A percentile compares a stretch with the other conserved stretches of the same genome.
phyloP scores from a whole-genome alignment of 2,888 invertebrate species.

The Caenorhabditis sp. region DNA sequence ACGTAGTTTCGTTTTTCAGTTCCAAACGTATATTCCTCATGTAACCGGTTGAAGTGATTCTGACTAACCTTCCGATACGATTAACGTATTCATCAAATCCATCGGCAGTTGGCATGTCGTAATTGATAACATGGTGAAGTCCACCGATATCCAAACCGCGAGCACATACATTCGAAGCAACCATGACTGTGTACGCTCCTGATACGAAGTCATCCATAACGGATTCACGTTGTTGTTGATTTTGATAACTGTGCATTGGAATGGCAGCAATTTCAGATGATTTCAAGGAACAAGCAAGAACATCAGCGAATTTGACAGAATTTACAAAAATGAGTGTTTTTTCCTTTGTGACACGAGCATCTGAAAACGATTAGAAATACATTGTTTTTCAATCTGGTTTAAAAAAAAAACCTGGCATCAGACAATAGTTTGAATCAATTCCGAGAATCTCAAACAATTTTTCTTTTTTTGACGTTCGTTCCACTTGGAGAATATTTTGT shows the following conservation, averaged over 20 bases:
- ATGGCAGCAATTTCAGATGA: slow-evolving; percentile 7
- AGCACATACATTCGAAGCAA: slow-evolving; percentile 35
- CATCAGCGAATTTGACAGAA: slow-evolving; percentile 17
- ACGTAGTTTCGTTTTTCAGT: not conserved
- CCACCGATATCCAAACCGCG: slow-evolving; percentile 28
- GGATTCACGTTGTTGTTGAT: slow-evolving; percentile 21
- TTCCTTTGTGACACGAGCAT: slow-evolving; percentile 19
- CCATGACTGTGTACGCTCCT: slow-evolving; percentile 21
- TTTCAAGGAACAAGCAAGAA: slow-evolving; percentile 11
- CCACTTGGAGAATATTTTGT: slow-evolving; percentile 11
- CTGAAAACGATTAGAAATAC: not conserved
- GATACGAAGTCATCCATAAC: slow-evolving; percentile 19
- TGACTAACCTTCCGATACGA: slow-evolving; percentile 22
- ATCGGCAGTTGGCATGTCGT: slow-evolving; percentile 23
- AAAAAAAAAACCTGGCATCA: not conserved
- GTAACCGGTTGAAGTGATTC: not conserved
- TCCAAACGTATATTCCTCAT: too few relatives aligned
- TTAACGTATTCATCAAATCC: slow-evolving; percentile 37
- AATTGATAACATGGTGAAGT: slow-evolving; percentile 34
- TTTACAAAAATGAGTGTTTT: slow-evolving; percentile 38
- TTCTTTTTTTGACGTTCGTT: slow-evolving; percentile 5
- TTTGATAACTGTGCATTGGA: slow-evolving; percentile 31
- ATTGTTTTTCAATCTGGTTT: not conserved
- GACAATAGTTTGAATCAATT: slow-evolving; percentile 13
- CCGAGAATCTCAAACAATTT: slow-evolving; percentile 25